Conservation (phyloP, 37 sponge, comb jelly and placozoan genomes). For the Haliclona indistincta region DNA sequence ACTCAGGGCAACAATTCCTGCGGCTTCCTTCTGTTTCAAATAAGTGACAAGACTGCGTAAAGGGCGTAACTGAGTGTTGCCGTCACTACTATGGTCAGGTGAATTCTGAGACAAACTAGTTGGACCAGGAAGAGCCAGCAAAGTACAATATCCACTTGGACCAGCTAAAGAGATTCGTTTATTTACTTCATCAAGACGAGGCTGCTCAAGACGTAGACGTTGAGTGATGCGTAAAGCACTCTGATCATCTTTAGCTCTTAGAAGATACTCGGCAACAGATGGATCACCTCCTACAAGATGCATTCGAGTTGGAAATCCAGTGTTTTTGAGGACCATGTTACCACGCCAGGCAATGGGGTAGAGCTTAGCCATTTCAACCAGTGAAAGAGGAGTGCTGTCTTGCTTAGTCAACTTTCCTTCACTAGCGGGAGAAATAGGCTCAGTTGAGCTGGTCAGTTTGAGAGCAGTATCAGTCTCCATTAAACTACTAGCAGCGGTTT, state of each 20-base stretch:
- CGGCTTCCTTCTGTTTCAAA: conserved; percentile 92
- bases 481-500: conserved; percentile 1
- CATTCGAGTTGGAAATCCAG: conserved; percentile 89
- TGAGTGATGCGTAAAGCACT: conserved; percentile 79
- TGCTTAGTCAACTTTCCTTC: conserved; percentile 33
- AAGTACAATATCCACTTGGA: conserved; percentile 79
- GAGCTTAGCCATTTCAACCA: conserved; percentile 75
- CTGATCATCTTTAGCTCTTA: conserved; percentile 48
- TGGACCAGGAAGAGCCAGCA: conserved; percentile 82
- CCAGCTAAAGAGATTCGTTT: conserved; percentile 88
- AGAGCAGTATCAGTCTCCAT: conserved; percentile 53
- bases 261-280: conserved; percentile 64
- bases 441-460: conserved; percentile 51
- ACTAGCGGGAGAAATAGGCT: conserved; percentile 42
- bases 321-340: conserved; percentile 90
- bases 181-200: conserved; percentile 93
- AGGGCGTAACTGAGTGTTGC: conserved; percentile 66
- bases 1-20: conserved; percentile 88
- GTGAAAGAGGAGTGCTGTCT: conserved; percentile 42
- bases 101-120: conserved; percentile 43
- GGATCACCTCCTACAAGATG: conserved; percentile 92
- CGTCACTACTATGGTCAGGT: not conserved
- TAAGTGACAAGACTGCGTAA: conserved; percentile 89
- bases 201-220: conserved; percentile 89
- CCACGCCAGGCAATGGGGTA: conserved; percentile 92